phyloP scores from a whole-genome alignment of 2,113 vertebrate genomes.

The Charina bottae region DNA sequence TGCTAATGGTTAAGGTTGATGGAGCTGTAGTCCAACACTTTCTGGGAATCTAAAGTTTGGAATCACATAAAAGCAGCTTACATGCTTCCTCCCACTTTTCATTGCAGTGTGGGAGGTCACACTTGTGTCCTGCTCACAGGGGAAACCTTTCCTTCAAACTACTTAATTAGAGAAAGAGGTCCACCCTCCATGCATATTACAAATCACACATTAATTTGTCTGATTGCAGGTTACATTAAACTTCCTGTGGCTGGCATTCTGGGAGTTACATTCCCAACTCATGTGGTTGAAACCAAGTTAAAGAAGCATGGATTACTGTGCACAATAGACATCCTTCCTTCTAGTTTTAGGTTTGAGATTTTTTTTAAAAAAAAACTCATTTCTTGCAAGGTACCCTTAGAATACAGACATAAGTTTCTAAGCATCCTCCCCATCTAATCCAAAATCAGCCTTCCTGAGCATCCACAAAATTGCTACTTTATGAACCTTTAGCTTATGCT shows the following conservation, averaged over 20 bases:
- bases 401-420: not conserved
- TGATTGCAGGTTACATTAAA: not conserved
- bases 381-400: not conserved
- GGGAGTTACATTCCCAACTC: not conserved
- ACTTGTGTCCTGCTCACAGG: not conserved
- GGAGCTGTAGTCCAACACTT: not conserved
- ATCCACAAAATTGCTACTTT: not conserved
- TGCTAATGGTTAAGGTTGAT: not conserved
- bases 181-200: not conserved
- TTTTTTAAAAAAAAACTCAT: not conserved
- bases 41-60: not conserved
- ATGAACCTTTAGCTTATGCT: not conserved
- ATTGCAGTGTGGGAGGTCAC: not conserved
- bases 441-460: not conserved
- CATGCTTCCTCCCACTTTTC: not conserved
- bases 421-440: not conserved
- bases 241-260: not conserved
- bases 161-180: not conserved
- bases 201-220: not conserved
- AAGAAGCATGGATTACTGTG: not conserved
- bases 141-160: not conserved
- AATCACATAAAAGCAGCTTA: not conserved
- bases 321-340: not conserved
- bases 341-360: too few relatives aligned
- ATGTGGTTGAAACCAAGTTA: not conserved